Evolutionary conservation across 1,140 invertebrate genomes (phyloP).

Genomic region (Drosophila auraria): DNA sequence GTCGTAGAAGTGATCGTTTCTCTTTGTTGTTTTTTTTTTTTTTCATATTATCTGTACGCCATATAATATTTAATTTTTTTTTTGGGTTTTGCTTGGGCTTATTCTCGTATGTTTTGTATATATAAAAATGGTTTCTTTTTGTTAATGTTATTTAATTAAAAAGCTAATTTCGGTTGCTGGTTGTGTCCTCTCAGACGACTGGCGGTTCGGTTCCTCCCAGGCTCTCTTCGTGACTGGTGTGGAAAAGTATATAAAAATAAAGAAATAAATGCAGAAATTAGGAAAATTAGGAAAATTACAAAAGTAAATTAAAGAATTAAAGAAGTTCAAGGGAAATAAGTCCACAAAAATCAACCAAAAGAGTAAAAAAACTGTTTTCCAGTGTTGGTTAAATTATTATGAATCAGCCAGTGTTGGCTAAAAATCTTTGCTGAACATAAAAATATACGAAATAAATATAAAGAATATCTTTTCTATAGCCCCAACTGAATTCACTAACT

Average conservation of each 20-base stretch:
- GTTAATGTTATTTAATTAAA: slow-evolving; percentile 62
- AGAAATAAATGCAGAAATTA: slow-evolving; percentile 13
- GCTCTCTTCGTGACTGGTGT: slow-evolving; percentile 58
- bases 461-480: neutral
- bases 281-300: slow-evolving; percentile 2
- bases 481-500: neutral
- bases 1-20: slow-evolving; percentile 33
- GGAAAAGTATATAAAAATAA: slow-evolving; percentile 20
- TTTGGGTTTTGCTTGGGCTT: slow-evolving; percentile 29
- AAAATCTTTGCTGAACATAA: neutral
- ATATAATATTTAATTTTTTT: slow-evolving; percentile 26
- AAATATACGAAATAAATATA: neutral
- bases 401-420: too few species aligned
- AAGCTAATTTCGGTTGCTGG: slow-evolving; percentile 66
- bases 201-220: slow-evolving; percentile 76
- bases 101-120: slow-evolving; percentile 48
- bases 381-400: too few species aligned
- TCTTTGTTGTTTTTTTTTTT: slow-evolving; percentile 5
- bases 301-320: slow-evolving; percentile 18
- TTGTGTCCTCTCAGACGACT: slow-evolving; percentile 72
- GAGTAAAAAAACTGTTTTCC: too few species aligned
- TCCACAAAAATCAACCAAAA: neutral
- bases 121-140: slow-evolving; percentile 55
- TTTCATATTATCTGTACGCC: slow-evolving; percentile 16
- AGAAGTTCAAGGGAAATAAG: neutral